Conservation (phyloP, 2,888 invertebrate genomes). For the Apoderus coryli region DNA sequence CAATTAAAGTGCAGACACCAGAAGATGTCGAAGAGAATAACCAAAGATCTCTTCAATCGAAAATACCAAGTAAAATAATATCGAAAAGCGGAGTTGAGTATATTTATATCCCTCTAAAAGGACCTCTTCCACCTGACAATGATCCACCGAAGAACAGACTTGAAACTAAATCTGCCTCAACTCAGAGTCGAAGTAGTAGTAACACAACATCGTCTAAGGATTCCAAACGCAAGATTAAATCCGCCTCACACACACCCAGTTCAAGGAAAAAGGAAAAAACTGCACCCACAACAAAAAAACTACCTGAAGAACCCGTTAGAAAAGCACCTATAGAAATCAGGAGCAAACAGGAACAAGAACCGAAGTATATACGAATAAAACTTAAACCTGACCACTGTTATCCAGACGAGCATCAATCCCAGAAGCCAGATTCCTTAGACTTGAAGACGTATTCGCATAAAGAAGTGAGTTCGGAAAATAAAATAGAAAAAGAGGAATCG, state of each 20-base stretch:
- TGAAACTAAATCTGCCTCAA: slow-evolving; percentile 18
- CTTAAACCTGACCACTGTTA: slow-evolving; percentile 63
- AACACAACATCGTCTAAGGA: too few species aligned
- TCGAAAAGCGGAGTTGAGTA: slow-evolving; percentile 32
- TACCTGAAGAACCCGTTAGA: slow-evolving; percentile 13
- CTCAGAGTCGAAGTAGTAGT: slow-evolving; percentile 9
- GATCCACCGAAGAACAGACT: slow-evolving; percentile 7
- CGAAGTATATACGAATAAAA: slow-evolving; percentile 50
- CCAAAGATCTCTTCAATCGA: too few species aligned
- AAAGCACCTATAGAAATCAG: slow-evolving; percentile 12
- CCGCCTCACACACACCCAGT: too few species aligned
- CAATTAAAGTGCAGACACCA: slow-evolving; percentile 16
- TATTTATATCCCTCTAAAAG: slow-evolving; percentile 35
- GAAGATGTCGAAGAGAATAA: too few species aligned
- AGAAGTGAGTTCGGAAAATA: too few species aligned
- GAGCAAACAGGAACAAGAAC: slow-evolving; percentile 21
- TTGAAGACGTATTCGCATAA: too few species aligned
- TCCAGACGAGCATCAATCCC: slow-evolving; percentile 29
- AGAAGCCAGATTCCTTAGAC: slow-evolving; percentile 48
- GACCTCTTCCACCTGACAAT: slow-evolving; percentile 32
- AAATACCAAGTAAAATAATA: slow-evolving; percentile 20
- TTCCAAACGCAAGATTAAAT: too few species aligned
- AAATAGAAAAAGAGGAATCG: too few species aligned
- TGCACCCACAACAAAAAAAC: slow-evolving; percentile 20
- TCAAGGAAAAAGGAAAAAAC: too few species aligned